A percentile compares a stretch with the other conserved stretches of the same genome.
These are phyloP conservation scores for Notodonta ziczac DNA, from an alignment of 2,888 invertebrate species.

Conservation along the genomic window DNA sequence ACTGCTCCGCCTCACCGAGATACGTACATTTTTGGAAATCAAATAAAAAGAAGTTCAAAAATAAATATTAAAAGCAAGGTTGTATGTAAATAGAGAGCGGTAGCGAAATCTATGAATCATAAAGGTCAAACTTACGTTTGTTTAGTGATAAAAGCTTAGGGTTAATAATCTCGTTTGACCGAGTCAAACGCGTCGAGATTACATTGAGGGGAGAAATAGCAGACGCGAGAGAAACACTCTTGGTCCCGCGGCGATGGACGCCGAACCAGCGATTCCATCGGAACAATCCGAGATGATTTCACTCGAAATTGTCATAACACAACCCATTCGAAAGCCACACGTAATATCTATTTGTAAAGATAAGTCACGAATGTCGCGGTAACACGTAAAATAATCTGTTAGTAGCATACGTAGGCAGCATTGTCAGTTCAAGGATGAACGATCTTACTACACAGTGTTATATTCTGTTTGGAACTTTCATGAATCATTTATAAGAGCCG, in stretches of 20 bases:
- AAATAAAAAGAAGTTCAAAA: conserved; percentile 75
- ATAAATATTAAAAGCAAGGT: conserved; percentile 68
- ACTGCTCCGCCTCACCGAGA: conserved; percentile 69
- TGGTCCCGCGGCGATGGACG: conserved; percentile 17
- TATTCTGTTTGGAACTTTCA: conserved; percentile 12
- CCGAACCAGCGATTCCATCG: conserved; percentile 15
- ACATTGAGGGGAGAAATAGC: conserved; percentile 35
- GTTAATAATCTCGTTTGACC: conserved; percentile 37
- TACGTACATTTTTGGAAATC: conserved; percentile 83
- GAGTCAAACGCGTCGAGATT: conserved; percentile 27
- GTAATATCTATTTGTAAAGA: conserved; percentile 37
- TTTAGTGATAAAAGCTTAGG: conserved; percentile 35
- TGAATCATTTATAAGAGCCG: conserved; percentile 25
- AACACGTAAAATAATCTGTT: conserved; percentile 20
- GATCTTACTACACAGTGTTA: conserved; percentile 1
- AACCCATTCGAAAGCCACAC: conserved; percentile 30
- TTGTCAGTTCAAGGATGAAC: conserved; percentile 46
- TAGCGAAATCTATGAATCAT: conserved; percentile 44
- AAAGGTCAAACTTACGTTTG: conserved; percentile 58
- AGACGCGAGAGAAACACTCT: conserved; percentile 13
- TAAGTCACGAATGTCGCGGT: conserved; percentile 26
- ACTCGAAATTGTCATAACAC: conserved; percentile 31
- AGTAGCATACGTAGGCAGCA: conserved; percentile 24
- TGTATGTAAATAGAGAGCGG: conserved; percentile 62
- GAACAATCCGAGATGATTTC: conserved; percentile 19